These are phyloP conservation scores for Heterocephalus glaber DNA, from an alignment of 2,113 vertebrate species.

Conservation along the genomic window DNA sequence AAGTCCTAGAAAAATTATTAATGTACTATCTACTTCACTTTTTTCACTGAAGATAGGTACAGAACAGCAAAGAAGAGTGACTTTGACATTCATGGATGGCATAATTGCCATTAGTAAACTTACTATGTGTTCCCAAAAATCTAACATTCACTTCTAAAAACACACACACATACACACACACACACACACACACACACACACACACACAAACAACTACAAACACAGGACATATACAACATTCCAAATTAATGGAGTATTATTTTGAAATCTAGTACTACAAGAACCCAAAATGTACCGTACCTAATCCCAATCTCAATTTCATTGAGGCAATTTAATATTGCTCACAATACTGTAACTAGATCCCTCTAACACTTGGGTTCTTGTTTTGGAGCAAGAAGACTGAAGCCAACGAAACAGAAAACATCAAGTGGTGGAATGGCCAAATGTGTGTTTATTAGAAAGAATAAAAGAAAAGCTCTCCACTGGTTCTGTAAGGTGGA, in stretches of 20 bases:
- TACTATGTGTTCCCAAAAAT: neutral
- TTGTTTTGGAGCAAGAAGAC: neutral
- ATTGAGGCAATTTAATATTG: neutral
- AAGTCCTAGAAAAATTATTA: neutral
- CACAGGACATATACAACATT: neutral
- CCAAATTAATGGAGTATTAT: neutral
- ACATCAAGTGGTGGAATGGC: neutral
- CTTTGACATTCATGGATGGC: neutral
- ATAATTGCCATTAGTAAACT: neutral
- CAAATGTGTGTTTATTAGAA: neutral
- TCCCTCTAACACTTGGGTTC: neutral
- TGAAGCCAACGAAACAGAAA: neutral
- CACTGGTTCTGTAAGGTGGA: neutral
- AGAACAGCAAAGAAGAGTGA: neutral
- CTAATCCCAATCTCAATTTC: neutral
- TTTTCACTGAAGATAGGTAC: neutral
- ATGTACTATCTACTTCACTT: neutral
- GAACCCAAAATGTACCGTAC: neutral
- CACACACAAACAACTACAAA: neutral
- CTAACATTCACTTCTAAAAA: neutral
- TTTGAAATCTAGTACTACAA: neutral
- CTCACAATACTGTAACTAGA: neutral
- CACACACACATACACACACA: too few relatives aligned
- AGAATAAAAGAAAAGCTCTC: neutral
- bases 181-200: too few relatives aligned